A percentile compares a stretch with the other conserved stretches of the same genome.
These are phyloP conservation scores for Phaetusa simplex DNA, from an alignment of 2,113 vertebrate genomes.

Conservation along the genomic window DNA sequence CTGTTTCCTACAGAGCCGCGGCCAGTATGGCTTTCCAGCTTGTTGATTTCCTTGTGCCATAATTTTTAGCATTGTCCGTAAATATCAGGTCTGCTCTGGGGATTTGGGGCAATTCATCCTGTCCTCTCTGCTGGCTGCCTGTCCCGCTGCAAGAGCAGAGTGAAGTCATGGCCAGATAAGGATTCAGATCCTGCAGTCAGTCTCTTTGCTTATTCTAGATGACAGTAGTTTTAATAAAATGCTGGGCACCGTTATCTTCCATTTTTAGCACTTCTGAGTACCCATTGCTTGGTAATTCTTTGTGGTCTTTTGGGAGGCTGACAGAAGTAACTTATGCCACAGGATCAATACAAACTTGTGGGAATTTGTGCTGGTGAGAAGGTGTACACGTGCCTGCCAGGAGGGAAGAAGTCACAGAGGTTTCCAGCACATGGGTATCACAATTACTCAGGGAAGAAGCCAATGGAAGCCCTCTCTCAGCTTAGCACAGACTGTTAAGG, in stretches of 20 bases:
- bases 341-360: background rate
- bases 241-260: background rate
- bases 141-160: background rate
- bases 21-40: background rate
- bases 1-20: background rate
- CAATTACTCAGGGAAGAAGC: background rate
- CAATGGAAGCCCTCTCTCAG: background rate
- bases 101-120: background rate
- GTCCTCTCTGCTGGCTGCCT: background rate
- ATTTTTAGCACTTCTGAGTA: background rate
- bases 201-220: background rate
- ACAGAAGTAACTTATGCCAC: background rate
- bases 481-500: background rate
- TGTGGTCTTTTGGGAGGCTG: background rate
- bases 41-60: conserved; percentile 36
- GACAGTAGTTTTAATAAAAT: background rate
- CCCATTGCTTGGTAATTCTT: background rate
- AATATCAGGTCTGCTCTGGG: conserved; percentile 23
- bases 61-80: background rate
- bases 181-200: background rate
- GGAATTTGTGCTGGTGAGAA: background rate
- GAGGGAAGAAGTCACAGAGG: background rate
- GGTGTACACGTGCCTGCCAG: background rate
- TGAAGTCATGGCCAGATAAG: background rate
- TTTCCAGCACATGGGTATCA: background rate